Base-by-base conservation (phyloP, 35 echinoderm and acorn worm genomes). In the Holothuria glaberrima region DNA sequence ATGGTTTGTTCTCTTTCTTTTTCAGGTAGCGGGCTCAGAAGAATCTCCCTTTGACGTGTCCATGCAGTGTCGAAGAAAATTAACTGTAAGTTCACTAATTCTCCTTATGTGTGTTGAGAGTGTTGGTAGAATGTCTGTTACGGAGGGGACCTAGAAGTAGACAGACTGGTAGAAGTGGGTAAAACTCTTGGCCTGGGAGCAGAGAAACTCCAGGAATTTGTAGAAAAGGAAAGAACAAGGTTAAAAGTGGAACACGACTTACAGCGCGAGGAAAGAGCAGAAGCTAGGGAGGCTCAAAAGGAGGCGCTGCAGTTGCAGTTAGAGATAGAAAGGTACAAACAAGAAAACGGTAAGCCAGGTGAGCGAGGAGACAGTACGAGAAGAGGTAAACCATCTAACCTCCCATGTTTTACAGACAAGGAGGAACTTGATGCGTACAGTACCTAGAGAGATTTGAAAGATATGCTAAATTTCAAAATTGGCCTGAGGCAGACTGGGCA, bases 341-440 rank as follows among this genome's bases (percentile, higher is more conserved):
- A 75, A 21, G 71, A 36, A 75, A 38, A 34, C 14, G 71, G 71
- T 75, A 75, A 6, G 28, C 32, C 71, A 3, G 17, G 36, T 12
- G 28, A 30, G 5, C 71, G 22, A 17, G 30, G 27, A 29, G 19
- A 50, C 21, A 48, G 14, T 9, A 17, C 5, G 19, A 77, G 21
- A 77, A 77, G 41, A 50, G 73, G 19, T 33, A 77, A 77, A 50
- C 36, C 36, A 0, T 32, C 73, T 4, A 77, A 48, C 48, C 20
- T 58, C 16, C 73, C 73, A 0, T 46, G 33, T 46, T 48, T n/a
- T 69, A 72, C 86, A 28, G 57, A 79, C 24, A 91, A 78, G 69
- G 94, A 91, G n/a, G 62, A 91, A 27, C 61, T 91, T 2, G 89
- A 91, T 35, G 89, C 89, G 17, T 91, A n/a, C n/a, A n/a, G n/a